Conservation (phyloP, 2,113 vertebrate species). For the Sebastes schlegelii region DNA sequence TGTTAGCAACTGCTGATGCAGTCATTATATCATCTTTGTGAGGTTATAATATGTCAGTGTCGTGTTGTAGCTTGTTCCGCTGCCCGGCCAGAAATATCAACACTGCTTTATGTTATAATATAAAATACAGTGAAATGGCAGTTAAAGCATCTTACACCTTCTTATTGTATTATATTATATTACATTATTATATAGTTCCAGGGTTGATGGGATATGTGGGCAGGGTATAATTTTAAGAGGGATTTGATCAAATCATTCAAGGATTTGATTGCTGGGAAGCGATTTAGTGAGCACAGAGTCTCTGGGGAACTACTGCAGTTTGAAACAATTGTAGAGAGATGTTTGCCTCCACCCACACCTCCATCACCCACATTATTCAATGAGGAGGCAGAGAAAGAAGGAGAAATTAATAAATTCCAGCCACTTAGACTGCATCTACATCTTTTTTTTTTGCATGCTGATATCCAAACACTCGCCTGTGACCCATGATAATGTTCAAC, state of each 20-base stretch:
- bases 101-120: not conserved
- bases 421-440: not conserved
- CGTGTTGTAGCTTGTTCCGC: not conserved
- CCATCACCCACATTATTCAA: conserved; percentile 12
- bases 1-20: not conserved
- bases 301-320: not conserved
- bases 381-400: not conserved
- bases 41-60: not conserved
- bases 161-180: not conserved
- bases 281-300: not conserved
- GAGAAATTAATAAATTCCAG: not conserved
- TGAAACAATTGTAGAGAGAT: not conserved
- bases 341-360: conserved; percentile 17
- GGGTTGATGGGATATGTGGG: not conserved
- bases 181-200: not conserved
- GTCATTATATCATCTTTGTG: not conserved
- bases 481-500: not conserved
- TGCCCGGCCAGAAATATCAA: no score
- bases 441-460: not conserved
- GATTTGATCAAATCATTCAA: not conserved
- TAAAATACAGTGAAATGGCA: not conserved
- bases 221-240: not conserved
- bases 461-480: not conserved
- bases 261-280: not conserved
- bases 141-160: not conserved